Percentiles rank a stretch among this genome's conserved stretches.
Conservation (phyloP, 2,797 vertebrate species). For the Gymnoscopelus microlampas region DNA sequence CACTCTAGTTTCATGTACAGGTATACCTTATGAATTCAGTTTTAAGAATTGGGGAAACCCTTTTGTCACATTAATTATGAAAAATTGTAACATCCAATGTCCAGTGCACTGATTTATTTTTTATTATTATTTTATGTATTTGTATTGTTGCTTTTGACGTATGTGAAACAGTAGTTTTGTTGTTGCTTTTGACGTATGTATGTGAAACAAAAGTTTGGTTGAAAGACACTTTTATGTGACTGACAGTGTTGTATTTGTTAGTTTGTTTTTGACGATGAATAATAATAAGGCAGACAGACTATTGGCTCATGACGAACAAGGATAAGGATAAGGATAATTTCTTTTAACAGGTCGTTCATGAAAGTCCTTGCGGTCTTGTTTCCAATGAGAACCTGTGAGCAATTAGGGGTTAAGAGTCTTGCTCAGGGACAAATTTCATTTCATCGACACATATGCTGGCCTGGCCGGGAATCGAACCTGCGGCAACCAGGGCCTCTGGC, state of each 20-base stretch:
- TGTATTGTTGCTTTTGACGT: slow-evolving; percentile 38
- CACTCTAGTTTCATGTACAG: slow-evolving; percentile 24
- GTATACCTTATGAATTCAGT: slow-evolving; percentile 28
- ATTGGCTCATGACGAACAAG: slow-evolving; percentile 25
- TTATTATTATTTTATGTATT: slow-evolving; percentile 36
- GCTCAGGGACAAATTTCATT: no score
- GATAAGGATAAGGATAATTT: no score
- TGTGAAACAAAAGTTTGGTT: neutral
- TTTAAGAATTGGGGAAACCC: slow-evolving; percentile 12
- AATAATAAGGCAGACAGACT: slow-evolving; percentile 23
- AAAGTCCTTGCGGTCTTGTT: no score
- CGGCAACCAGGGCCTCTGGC: no score
- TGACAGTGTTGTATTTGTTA: slow-evolving; percentile 10
- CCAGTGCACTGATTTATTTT: slow-evolving; percentile 71
- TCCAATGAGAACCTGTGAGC: no score
- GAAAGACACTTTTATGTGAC: slow-evolving; percentile 21
- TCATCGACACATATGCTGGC: no score
- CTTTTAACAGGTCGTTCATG: no score
- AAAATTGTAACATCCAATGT: slow-evolving; percentile 56
- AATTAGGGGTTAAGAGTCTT: no score
- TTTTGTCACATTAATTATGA: slow-evolving; percentile 40
- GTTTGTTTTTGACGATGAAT: slow-evolving; percentile 29
- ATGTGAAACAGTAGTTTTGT: slow-evolving; percentile 30
- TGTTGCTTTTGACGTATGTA: slow-evolving; percentile 49
- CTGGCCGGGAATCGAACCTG: no score